Conservation (phyloP, 2,113 vertebrate genomes). For the Pleuronectes platessa region DNA sequence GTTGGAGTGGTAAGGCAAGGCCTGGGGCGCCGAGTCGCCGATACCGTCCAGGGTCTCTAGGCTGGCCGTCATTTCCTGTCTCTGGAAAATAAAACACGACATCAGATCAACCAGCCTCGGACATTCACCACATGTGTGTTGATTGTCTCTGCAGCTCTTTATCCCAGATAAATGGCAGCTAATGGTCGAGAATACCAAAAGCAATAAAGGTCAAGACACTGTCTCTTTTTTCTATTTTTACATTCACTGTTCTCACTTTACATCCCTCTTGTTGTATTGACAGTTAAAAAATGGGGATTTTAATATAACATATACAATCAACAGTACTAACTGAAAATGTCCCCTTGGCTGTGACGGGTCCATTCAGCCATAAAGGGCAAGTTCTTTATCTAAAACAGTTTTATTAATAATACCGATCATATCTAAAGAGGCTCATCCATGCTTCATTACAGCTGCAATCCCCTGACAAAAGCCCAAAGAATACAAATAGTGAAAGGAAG, state of each 20-base stretch:
- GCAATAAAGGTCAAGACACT: constrained; percentile 43
- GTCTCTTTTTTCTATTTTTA: neutral
- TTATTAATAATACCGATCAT: constrained; percentile 62
- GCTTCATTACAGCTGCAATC: constrained; percentile 75
- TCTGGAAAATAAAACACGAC: constrained; percentile 67
- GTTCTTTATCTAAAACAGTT: constrained; percentile 66
- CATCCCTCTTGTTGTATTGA: constrained; percentile 36
- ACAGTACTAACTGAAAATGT: constrained; percentile 35
- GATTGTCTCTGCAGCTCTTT: too few species aligned
- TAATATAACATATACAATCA: constrained; percentile 29
- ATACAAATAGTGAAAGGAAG: constrained; percentile 65
- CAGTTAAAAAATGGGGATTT: constrained; percentile 24
- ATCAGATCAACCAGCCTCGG: too few species aligned
- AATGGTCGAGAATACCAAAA: constrained; percentile 44
- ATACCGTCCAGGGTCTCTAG: constrained; percentile 84
- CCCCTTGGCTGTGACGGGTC: constrained; percentile 44
- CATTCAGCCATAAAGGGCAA: constrained; percentile 65
- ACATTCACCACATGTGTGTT: too few species aligned
- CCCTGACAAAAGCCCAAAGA: constrained; percentile 71
- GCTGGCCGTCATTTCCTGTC: constrained; percentile 90
- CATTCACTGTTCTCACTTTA: constrained; percentile 14
- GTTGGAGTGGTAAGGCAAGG: constrained; percentile 91
- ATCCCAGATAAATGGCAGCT: constrained; percentile 17
- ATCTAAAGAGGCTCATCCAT: constrained; percentile 71
- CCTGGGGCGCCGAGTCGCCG: constrained; percentile 83